Evolutionary conservation across 2,113 vertebrate genomes (phyloP).

Genomic region (Garra rufa): DNA sequence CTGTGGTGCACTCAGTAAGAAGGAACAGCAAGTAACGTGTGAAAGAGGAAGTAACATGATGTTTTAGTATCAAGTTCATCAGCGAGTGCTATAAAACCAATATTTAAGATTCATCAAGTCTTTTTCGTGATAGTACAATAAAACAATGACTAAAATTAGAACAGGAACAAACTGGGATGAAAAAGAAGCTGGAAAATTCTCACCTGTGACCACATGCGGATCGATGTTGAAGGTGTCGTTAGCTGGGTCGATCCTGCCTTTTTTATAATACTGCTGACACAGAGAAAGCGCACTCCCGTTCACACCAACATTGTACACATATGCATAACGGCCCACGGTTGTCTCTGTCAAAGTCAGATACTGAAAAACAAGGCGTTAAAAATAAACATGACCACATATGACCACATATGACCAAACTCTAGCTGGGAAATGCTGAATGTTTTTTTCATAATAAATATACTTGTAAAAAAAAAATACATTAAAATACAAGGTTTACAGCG

Average conservation of each 20-base stretch:
- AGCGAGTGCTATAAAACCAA: neutral
- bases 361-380: constrained; percentile 64
- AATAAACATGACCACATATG: neutral
- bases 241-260: constrained; percentile 87
- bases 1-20: neutral
- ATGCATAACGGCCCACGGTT: constrained; percentile 89
- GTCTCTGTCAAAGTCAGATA: constrained; percentile 82
- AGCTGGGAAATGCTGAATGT: too few species aligned
- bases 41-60: neutral
- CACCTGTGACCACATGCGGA: constrained; percentile 83
- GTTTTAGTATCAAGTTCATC: neutral
- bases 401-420: neutral
- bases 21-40: neutral
- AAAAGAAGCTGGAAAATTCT: neutral
- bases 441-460: too few species aligned
- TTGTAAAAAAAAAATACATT: too few species aligned
- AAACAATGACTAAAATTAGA: neutral
- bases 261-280: constrained; percentile 89
- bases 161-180: neutral
- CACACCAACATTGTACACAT: constrained; percentile 72
- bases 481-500: too few species aligned
- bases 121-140: neutral
- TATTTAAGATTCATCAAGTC: neutral
- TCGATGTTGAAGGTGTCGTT: constrained; percentile 94
- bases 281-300: constrained; percentile 84